Percentiles rank a stretch among this genome's conserved stretches.
Conservation (phyloP, 2,888 invertebrate genomes). For the Empis stercorea region DNA sequence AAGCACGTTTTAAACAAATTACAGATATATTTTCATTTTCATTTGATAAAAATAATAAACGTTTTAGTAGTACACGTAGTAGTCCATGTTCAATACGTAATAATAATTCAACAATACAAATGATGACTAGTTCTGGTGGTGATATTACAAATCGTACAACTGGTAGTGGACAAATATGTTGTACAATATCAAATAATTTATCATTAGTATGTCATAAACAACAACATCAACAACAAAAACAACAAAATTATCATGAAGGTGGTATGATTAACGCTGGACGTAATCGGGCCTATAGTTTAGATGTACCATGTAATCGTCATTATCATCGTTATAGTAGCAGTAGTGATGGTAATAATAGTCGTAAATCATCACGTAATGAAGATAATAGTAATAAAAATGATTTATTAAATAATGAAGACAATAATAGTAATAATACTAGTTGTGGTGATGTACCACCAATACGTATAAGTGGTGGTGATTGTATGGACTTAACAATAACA, state of each 20-base stretch:
- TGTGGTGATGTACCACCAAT: conserved; percentile 29
- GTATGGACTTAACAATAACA: conserved; percentile 20
- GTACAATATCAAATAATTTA: conserved; percentile 31
- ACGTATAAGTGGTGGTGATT: conserved; percentile 25
- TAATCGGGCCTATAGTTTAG: conserved; percentile 34
- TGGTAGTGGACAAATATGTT: conserved; percentile 21
- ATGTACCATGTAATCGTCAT: conserved; percentile 23
- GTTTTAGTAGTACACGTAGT: conserved; percentile 28
- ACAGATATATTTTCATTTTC: conserved; percentile 35
- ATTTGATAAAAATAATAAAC: conserved; percentile 33
- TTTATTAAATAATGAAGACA: conserved; percentile 21
- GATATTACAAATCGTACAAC: conserved; percentile 9
- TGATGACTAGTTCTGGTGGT: conserved; percentile 2
- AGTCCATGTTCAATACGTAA: conserved; percentile 28
- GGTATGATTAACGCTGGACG: conserved; percentile 21
- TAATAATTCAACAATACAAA: conserved; percentile 20
- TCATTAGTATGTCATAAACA: conserved; percentile 16
- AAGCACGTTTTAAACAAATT: conserved; percentile 33
- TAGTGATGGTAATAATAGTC: conserved; percentile 30
- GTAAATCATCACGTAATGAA: conserved; percentile 31
- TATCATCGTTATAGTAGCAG: conserved; percentile 24
- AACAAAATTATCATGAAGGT: conserved; percentile 16
- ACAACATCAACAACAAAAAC: conserved; percentile 4
- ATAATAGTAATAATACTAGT: conserved; percentile 33
- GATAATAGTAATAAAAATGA: conserved; percentile 20